Base-by-base conservation (phyloP, 2,888 invertebrate species). In the Tillus elongatus region DNA sequence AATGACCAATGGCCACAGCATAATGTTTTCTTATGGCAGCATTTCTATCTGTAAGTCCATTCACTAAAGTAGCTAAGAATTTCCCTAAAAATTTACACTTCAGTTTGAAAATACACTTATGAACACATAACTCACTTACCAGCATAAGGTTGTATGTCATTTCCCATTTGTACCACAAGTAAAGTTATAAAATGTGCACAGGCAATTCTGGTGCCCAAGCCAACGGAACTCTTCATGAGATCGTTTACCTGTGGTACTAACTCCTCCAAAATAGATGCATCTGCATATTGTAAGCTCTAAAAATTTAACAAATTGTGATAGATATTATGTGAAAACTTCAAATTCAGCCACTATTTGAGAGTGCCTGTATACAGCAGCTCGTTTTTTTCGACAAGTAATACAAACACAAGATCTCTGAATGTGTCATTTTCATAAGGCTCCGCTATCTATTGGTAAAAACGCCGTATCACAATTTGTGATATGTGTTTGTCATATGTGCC, bases 31-130 rank as follows among this genome's bases (percentile, higher is more conserved):
- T 73, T 1, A 92, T 79, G 0, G 84, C 82, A 1, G 78, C 69
- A 58, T 91, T 92, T 40, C 89, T 75, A 63, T 95, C 92, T 31
- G 81, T 79, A 11, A 91, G 69, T 1, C 90, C 89, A 47, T 78
- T 77, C 26, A 89, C 70, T 36, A 89, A 64, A 6, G 73, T 72
- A 13, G 72, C 68, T 49, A 82, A 61, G 30, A 80, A 56, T 66
- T 79, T 80, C 4, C 60, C 60, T 58, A 34, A 12, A 53, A 50
- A n/a, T 13, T 13, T 14, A 28, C 24, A 19, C 24, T 19, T 19
- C 24, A 8, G 6, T 19, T 19, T 19, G 24, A 9, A 8, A 19
- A 6, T 8, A 19, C 24, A 19, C 9, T 19, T 19, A 9, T 8
- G 9, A 3, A 13, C 4, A 19, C n/a, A 37, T 37, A 16, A 26